A percentile compares a stretch with the other conserved stretches of the same genome.
These are phyloP conservation scores for Pterobdella sp. DNA, from an alignment of 2,888 invertebrate genomes.

Conservation along the genomic window DNA sequence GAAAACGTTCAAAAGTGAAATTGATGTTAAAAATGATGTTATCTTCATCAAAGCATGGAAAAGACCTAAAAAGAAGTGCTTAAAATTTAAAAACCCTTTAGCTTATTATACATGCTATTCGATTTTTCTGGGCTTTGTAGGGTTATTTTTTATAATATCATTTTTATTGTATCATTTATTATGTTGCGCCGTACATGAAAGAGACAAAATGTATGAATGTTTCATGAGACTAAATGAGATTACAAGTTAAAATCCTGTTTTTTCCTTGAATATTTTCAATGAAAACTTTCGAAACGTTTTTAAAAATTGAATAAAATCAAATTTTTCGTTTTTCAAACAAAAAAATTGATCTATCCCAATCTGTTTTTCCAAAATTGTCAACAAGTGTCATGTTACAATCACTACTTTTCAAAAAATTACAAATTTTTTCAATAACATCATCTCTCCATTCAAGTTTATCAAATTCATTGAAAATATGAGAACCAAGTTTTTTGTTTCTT, in stretches of 20 bases:
- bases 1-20: no score
- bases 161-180: slow-evolving; percentile 18
- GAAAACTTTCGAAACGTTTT: no score
- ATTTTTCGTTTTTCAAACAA: slow-evolving; percentile 7
- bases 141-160: slow-evolving; percentile 7
- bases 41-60: no score
- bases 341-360: slow-evolving; percentile 23
- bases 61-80: neutral
- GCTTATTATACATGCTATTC: slow-evolving; percentile 24
- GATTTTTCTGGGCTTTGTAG: slow-evolving; percentile 16
- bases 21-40: no score
- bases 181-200: slow-evolving; percentile 3
- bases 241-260: no score
- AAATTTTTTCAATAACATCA: slow-evolving; percentile 60
- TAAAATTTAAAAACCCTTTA: slow-evolving; percentile 21
- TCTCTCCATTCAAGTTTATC: slow-evolving; percentile 59
- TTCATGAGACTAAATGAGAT: slow-evolving; percentile 20
- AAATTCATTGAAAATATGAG: slow-evolving; percentile 59
- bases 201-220: slow-evolving; percentile 8
- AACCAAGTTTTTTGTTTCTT: slow-evolving; percentile 61
- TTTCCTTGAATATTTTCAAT: no score
- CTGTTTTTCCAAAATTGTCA: slow-evolving; percentile 22
- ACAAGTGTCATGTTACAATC: slow-evolving; percentile 17
- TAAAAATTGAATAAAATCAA: neutral
- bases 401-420: slow-evolving; percentile 53